Conservation (phyloP, 2,113 vertebrate genomes). For the Tapirus terrestris region DNA sequence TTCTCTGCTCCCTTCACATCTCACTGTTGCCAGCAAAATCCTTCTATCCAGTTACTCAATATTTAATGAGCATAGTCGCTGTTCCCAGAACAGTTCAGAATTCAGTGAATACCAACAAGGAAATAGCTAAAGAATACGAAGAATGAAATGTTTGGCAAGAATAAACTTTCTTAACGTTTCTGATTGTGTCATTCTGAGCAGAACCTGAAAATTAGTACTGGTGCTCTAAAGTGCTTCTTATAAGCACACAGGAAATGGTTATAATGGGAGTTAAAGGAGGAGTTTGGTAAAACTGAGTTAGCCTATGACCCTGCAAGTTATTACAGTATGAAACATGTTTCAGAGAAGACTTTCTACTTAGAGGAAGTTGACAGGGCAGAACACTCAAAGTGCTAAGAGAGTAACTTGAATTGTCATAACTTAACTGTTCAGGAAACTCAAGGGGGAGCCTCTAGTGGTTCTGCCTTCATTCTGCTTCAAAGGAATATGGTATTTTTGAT, state of each 20-base stretch:
- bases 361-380: background rate
- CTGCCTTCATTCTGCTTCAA: background rate
- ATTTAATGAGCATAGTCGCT: background rate
- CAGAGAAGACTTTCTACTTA: background rate
- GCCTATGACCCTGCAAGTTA: background rate
- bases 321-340: background rate
- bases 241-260: no score
- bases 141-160: background rate
- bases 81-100: background rate
- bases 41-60: background rate
- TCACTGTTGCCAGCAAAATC: background rate
- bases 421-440: background rate
- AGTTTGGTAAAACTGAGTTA: background rate
- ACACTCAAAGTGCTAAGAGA: background rate
- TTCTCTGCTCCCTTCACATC: background rate
- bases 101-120: background rate
- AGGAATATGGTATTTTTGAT: background rate
- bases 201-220: rapidly evolving
- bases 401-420: background rate
- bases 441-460: rapidly evolving
- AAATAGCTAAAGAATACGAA: background rate
- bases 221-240: background rate
- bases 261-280: background rate
- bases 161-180: background rate
- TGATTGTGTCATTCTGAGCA: background rate